A percentile compares a stretch with the other conserved stretches of the same genome.
phyloP scores from a whole-genome alignment of 92 coral and sea anemone species.

The Palythoa heliodiscus region DNA sequence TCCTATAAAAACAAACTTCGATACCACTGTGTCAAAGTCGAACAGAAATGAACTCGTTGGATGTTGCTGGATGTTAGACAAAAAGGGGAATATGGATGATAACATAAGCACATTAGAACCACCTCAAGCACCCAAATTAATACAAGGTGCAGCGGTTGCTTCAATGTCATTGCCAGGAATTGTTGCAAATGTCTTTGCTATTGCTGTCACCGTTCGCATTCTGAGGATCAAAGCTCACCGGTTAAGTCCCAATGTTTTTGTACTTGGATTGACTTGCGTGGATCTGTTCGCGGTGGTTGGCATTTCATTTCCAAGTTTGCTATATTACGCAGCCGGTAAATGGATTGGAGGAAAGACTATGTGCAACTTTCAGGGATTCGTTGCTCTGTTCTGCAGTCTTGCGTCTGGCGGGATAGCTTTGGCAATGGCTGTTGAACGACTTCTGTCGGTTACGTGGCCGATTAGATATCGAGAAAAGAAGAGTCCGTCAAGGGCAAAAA shows the following conservation, averaged over 20 bases:
- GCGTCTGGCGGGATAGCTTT: slow-evolving; percentile 34
- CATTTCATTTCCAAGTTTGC: background rate
- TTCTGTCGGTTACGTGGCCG: background rate
- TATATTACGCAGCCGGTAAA: background rate
- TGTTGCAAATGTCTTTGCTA: slow-evolving; percentile 8
- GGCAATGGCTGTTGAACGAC: slow-evolving; percentile 28
- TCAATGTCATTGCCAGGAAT: slow-evolving; percentile 16
- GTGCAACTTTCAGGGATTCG: slow-evolving; percentile 33
- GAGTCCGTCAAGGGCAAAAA: slow-evolving; percentile 1
- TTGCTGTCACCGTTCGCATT: slow-evolving; percentile 15
- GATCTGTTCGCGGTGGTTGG: slow-evolving; percentile 27
- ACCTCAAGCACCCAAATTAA: too few relatives aligned
- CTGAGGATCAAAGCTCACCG: slow-evolving; percentile 24
- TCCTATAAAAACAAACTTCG: background rate
- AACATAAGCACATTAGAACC: background rate
- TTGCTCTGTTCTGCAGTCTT: slow-evolving; percentile 24
- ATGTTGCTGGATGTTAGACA: background rate
- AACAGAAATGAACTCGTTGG: background rate
- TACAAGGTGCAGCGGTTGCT: background rate
- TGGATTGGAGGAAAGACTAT: slow-evolving; percentile 3
- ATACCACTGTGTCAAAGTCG: background rate
- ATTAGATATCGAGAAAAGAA: background rate
- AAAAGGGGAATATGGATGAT: background rate
- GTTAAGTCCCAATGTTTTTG: slow-evolving; percentile 31
- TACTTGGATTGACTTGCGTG: slow-evolving; percentile 20